phyloP scores from a whole-genome alignment of 2,797 vertebrate genomes.

The Tapirus indicus region DNA sequence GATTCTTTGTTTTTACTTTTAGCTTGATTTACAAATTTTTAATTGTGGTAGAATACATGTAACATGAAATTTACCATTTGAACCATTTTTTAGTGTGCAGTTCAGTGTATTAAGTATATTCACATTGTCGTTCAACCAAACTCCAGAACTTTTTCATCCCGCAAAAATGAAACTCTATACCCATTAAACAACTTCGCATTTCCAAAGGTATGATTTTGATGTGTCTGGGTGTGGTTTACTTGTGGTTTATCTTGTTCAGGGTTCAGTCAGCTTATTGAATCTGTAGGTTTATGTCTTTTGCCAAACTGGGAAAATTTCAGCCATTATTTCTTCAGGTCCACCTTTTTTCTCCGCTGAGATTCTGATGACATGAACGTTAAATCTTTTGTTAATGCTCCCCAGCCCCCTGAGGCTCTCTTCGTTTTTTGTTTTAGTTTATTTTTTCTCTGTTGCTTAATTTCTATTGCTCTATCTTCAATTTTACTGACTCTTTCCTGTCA shows the following conservation, averaged over 20 bases:
- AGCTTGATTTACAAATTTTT: background rate
- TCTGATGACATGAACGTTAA: slow-evolving; percentile 43
- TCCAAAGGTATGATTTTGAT: slow-evolving; percentile 55
- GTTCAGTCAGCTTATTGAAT: slow-evolving; percentile 41
- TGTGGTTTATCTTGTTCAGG: slow-evolving; percentile 39
- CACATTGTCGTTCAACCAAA: slow-evolving; percentile 10
- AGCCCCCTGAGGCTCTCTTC: background rate
- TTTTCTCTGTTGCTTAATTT: slow-evolving; percentile 43
- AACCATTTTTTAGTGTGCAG: slow-evolving; percentile 16
- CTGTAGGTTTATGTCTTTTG: slow-evolving; percentile 38
- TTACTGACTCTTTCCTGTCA: background rate
- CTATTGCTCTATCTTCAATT: slow-evolving; percentile 31
- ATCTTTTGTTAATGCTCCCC: slow-evolving; percentile 27
- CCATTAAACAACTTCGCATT: slow-evolving; percentile 32
- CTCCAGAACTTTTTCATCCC: slow-evolving; percentile 17
- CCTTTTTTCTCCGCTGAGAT: background rate
- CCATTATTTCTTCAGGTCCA: slow-evolving; percentile 40
- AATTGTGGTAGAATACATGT: background rate
- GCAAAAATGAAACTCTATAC: slow-evolving; percentile 46
- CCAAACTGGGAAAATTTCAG: background rate
- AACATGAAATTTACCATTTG: slow-evolving; percentile 13
- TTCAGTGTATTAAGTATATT: slow-evolving; percentile 29
- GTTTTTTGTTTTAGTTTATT: background rate
- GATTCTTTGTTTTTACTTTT: slow-evolving; percentile 24
- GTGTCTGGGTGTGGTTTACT: background rate